Percentiles rank a stretch among this genome's conserved stretches.
These are phyloP conservation scores for Pecten maximus DNA, from an alignment of 2,888 invertebrate genomes.

Conservation along the genomic window DNA sequence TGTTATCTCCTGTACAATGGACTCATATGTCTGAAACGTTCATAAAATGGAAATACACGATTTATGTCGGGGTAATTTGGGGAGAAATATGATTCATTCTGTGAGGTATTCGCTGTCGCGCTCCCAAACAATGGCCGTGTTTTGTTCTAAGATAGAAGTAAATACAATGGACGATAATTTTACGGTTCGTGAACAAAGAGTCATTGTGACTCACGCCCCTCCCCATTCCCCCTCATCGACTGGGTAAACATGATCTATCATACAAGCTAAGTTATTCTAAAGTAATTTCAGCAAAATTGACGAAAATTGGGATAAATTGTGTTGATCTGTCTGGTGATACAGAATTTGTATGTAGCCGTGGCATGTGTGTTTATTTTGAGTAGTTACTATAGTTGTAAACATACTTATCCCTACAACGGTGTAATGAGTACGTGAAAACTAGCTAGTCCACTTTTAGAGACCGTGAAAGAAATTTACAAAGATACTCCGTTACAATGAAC, in stretches of 20 bases:
- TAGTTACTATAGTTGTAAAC: no score
- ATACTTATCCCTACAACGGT: no score
- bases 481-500: no score
- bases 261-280: background rate
- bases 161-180: slow-evolving; percentile 1
- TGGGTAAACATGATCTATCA: background rate
- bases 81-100: slow-evolving; percentile 18
- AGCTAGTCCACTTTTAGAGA: no score
- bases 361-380: background rate
- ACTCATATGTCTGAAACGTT: background rate
- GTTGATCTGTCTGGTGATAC: no score
- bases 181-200: background rate
- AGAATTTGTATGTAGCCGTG: background rate
- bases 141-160: background rate
- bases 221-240: background rate
- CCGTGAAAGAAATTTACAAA: no score
- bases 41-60: background rate
- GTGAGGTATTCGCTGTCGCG: background rate
- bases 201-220: background rate
- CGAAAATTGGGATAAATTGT: background rate
- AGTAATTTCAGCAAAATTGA: background rate
- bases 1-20: background rate
- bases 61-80: background rate
- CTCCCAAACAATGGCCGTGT: background rate
- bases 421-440: no score